These are phyloP conservation scores for Trachurus trachurus DNA, from an alignment of 2,797 vertebrate species.

Conservation along the genomic window DNA sequence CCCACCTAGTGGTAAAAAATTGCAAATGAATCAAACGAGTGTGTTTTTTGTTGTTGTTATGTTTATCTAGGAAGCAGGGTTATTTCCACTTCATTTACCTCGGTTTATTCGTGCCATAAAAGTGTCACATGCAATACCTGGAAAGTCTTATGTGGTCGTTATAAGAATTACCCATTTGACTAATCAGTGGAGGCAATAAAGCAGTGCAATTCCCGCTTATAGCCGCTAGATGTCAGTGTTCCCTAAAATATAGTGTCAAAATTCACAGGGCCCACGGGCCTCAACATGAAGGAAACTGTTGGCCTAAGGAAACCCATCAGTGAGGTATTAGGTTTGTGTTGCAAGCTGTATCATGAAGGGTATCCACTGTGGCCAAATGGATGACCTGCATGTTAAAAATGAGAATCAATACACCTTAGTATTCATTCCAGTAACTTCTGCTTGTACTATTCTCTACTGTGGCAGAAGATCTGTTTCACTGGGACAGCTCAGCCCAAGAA, in stretches of 20 bases:
- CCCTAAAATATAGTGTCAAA: slow-evolving; percentile 32
- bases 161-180: not conserved
- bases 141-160: not conserved
- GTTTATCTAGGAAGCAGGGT: not conserved
- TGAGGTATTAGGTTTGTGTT: slow-evolving; percentile 50
- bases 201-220: slow-evolving; percentile 12
- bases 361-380: slow-evolving; percentile 37
- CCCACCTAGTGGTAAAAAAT: slow-evolving; percentile 38
- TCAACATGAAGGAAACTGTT: not conserved
- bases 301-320: slow-evolving; percentile 29
- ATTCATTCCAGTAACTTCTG: slow-evolving; percentile 45
- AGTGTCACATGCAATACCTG: not conserved
- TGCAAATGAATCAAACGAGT: not conserved
- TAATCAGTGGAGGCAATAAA: not conserved
- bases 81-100: not conserved
- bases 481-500: slow-evolving; percentile 27
- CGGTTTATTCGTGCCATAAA: not conserved
- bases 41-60: not conserved
- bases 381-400: slow-evolving; percentile 40
- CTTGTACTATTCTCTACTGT: slow-evolving; percentile 55
- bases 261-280: not conserved
- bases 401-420: slow-evolving; percentile 53
- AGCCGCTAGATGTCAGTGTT: slow-evolving; percentile 77
- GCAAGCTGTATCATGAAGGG: slow-evolving; percentile 52
- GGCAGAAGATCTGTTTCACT: slow-evolving; percentile 48